Evolutionary conservation across 2,797 vertebrate species (phyloP).

Genomic region (Okamejei kenojei): DNA sequence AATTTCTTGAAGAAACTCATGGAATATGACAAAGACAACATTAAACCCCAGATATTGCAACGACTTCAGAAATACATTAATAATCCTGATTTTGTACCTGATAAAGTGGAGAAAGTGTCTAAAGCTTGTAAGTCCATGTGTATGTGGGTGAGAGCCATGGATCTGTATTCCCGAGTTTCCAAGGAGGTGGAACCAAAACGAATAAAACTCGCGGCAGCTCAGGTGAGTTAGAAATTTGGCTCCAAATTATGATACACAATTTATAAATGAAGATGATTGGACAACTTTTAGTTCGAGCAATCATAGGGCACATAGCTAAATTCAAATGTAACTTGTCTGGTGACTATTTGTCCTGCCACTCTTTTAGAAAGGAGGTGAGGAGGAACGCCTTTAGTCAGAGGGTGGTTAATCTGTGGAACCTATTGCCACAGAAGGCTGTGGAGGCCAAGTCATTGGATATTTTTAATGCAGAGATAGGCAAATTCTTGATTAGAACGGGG

Average conservation of each 20-base stretch:
- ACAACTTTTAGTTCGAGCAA: not conserved
- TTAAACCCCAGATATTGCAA: slow-evolving; percentile 63
- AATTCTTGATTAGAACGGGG: too few species aligned
- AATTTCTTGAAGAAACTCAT: slow-evolving; percentile 68
- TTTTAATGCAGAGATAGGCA: too few species aligned
- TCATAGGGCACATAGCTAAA: not conserved
- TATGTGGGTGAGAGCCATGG: slow-evolving; percentile 77
- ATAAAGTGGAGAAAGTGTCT: slow-evolving; percentile 76
- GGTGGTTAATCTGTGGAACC: too few species aligned
- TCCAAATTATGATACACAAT: not conserved
- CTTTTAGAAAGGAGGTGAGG: too few species aligned
- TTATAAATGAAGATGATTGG: not conserved
- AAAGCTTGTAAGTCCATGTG: slow-evolving; percentile 76
- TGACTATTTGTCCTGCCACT: not conserved
- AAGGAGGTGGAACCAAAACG: slow-evolving; percentile 73
- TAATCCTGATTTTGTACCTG: slow-evolving; percentile 72
- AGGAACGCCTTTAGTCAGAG: too few species aligned
- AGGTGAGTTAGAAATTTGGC: slow-evolving; percentile 52
- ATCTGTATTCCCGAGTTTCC: slow-evolving; percentile 68
- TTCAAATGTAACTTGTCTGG: too few species aligned
- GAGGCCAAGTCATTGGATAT: too few species aligned
- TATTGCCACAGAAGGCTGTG: too few species aligned
- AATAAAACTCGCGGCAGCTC: slow-evolving; percentile 64
- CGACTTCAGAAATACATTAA: slow-evolving; percentile 72
- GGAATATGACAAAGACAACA: slow-evolving; percentile 75